A percentile compares a stretch with the other conserved stretches of the same genome.
Conservation (phyloP, 1,140 invertebrate genomes). For the Drosophila albomicans region DNA sequence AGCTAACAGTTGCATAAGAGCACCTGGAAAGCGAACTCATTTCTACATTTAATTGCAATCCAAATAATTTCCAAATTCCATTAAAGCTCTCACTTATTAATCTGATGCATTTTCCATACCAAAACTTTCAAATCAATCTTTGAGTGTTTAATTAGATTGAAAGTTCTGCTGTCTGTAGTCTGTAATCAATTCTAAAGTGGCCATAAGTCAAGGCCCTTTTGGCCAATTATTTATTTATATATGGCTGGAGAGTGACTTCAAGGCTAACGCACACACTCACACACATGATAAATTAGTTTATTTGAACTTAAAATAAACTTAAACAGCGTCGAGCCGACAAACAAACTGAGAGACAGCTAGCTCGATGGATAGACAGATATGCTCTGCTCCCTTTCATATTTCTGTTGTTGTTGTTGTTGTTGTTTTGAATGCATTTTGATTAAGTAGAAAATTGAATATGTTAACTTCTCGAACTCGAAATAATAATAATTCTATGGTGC, state of each 20-base stretch:
- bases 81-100: no score
- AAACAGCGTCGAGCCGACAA: slow-evolving; percentile 18
- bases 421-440: slow-evolving; percentile 67
- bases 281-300: slow-evolving; percentile 74
- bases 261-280: slow-evolving; percentile 49
- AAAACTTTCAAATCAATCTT: no score
- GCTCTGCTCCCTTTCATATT: slow-evolving; percentile 70
- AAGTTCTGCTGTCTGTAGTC: slow-evolving; percentile 7
- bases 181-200: slow-evolving; percentile 46
- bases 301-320: slow-evolving; percentile 72
- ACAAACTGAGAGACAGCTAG: slow-evolving; percentile 14
- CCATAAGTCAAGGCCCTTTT: slow-evolving; percentile 44
- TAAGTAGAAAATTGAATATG: slow-evolving; percentile 79
- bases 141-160: neutral
- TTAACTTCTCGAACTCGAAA: slow-evolving; percentile 63
- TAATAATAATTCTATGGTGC: slow-evolving; percentile 17
- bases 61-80: no score
- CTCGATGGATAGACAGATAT: slow-evolving; percentile 25
- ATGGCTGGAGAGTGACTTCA: slow-evolving; percentile 51
- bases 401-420: no score
- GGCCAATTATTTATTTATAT: slow-evolving; percentile 66
- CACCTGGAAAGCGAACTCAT: neutral
- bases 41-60: neutral
- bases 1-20: neutral
- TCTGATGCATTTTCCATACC: no score